A percentile compares a stretch with the other conserved stretches of the same genome.
These are phyloP conservation scores for Heteronetta atricapilla DNA, from an alignment of 2,113 vertebrate species.

Conservation along the genomic window DNA sequence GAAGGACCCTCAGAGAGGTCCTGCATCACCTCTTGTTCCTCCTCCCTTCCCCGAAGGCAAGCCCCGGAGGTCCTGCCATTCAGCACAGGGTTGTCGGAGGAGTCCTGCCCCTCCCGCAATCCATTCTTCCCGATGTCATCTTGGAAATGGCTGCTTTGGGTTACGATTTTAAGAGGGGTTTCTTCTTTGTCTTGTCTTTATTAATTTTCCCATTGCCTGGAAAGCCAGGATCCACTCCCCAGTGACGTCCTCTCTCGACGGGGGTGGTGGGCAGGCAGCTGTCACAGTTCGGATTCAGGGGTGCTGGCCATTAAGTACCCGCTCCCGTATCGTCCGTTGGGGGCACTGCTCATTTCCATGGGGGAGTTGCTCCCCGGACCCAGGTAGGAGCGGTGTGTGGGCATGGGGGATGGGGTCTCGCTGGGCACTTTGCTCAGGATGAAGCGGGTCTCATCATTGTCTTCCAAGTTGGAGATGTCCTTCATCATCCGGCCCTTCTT, in stretches of 20 bases:
- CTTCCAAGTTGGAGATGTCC: conserved; percentile 96
- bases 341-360: conserved; percentile 87
- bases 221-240: conserved; percentile 51
- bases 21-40: conserved; percentile 24
- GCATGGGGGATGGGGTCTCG: conserved; percentile 93
- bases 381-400: conserved; percentile 90
- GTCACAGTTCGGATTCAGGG: conserved; percentile 94
- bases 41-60: neutral
- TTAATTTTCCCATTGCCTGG: conserved; percentile 23
- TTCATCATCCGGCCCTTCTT: conserved; percentile 97
- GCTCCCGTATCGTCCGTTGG: conserved; percentile 90
- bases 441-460: conserved; percentile 95
- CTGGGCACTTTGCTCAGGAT: conserved; percentile 94
- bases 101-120: conserved; percentile 55
- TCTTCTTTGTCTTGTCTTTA: conserved; percentile 26
- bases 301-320: conserved; percentile 91
- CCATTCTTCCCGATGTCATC: neutral
- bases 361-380: conserved; percentile 88
- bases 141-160: conserved; percentile 19
- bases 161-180: conserved; percentile 30
- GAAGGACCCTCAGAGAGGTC: neutral
- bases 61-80: neutral
- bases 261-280: neutral
- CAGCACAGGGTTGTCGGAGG: neutral
- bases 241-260: conserved; percentile 2